Evolutionary conservation across 2,113 vertebrate species (phyloP), one percentile per base, ranked within the genome.

Genomic region (Xenotilapia leptura): DNA sequence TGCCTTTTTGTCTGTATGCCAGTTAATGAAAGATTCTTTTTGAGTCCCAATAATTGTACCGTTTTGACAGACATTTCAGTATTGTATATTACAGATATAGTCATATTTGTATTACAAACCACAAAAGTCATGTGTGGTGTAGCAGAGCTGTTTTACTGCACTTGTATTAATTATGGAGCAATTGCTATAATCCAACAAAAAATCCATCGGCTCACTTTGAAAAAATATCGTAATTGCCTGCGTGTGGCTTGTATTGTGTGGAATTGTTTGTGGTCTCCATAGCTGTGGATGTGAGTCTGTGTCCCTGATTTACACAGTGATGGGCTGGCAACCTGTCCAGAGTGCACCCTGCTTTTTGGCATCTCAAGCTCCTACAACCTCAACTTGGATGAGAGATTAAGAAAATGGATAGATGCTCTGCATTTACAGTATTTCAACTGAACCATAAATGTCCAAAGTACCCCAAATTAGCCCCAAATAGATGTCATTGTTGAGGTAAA

Each of bases 71-170:
- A 4, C 21, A 45, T 42, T 15, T 70, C 38, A 73, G 38, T 4
- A 15, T 42, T 70, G 0, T 4, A 14, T 70, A 42, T 70, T 70
- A 70, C 7, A 42, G 36, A 42, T 70, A 15, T 9, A 40, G 62
- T 68, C 19, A 4, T 68, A 62, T 62, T 62, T 62, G 31, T 62
- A 36, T 62, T n/a, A 7, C 3, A 36, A 7, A 3, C 31, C 58
- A 0, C 58, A 62, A 62, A 62, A 36, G 58, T 62, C 31, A 36
- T 36, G 0, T 62, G 62, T 23, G n/a, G 36, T 70, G 65, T 3
- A 42, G 36, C 36, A 65, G 19, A 65, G 33, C 33, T 65, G 60
- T 38, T 38, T 65, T 7, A 38, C 62, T 70, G 36, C 36, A 70
- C 62, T 42, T 42, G 65, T 6, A 21, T 23, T 70, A 14, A 70